phyloP scores from a whole-genome alignment of 2,113 vertebrate species.

The Bufo gargarizans region DNA sequence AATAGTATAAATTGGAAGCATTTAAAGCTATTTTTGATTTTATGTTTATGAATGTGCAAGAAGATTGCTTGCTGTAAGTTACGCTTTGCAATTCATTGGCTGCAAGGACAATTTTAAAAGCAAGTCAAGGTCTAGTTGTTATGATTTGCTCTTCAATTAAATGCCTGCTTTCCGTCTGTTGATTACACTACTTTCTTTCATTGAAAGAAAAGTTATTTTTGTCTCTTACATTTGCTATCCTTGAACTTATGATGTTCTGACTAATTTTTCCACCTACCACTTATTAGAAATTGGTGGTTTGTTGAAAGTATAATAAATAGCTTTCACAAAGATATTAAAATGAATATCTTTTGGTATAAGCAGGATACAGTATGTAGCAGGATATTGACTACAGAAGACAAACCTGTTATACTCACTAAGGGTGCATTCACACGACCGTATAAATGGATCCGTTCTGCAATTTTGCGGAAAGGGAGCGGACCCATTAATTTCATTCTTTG shows the following conservation, averaged over 20 bases:
- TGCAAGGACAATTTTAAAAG: neutral
- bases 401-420: neutral
- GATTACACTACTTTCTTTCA: conserved; percentile 11
- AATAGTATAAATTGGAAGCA: no score
- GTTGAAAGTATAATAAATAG: neutral
- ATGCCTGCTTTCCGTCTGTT: conserved; percentile 9
- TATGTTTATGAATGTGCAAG: neutral
- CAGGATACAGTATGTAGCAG: no score
- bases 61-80: neutral
- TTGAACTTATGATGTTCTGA: conserved; percentile 3
- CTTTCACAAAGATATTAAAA: neutral
- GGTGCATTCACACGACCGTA: no score
- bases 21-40: neutral
- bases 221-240: conserved; percentile 15
- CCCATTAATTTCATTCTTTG: no score
- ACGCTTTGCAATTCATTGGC: neutral
- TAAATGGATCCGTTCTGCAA: no score
- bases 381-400: neutral
- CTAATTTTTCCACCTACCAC: neutral
- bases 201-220: neutral
- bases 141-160: conserved; percentile 20
- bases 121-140: conserved; percentile 29
- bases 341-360: neutral
- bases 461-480: no score
- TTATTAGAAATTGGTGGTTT: neutral